Base-by-base conservation (phyloP, 2,888 invertebrate genomes). In the Malthinus seriepunctatus region DNA sequence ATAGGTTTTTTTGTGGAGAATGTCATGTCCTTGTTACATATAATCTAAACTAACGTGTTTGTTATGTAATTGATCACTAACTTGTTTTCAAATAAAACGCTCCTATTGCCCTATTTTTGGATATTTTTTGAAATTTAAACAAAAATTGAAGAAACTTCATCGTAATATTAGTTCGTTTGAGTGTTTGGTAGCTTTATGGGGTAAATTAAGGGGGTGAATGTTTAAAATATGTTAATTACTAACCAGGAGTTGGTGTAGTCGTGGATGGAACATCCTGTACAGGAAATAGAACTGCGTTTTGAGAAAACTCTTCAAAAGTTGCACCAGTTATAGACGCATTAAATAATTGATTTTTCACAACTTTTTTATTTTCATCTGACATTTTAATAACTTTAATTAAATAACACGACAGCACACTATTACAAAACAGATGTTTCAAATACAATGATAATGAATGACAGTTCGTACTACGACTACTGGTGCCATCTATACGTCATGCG, bases 281-380 rank as follows among this genome's bases (percentile, higher is more conserved):
- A 69, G 90, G 90, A 73, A 90, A 80, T 70, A 90, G 79, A 60
- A 90, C 79, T 56, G 88, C 86, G 78, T 87, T 87, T 74, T 88
- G 86, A 65, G 87, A 83, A 79, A 88, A 86, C 78, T 89, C 89
- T 68, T 90, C 90, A 53, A 87, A 83, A 9, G 88, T 86, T 66
- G 87, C 84, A 51, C 88, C 88, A 66, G 86, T 87, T 63, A 89
- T 88, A 59, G 90, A 88, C 52, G 86, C 87, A 68, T 87, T 88
- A 63, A 91, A 81, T 69, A 91, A 81, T 32, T 90, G 86, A 79
- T 91, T 91, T 82, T 83, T 83, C 50, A 84, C 78, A 64, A 68
- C 69, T 64, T 69, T 76, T 38, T 60, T 63, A 14, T 61, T 69
- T 38, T 74, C 74, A 51, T 53, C 53, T 10, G 47, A 42, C 58